phyloP scores from a whole-genome alignment of 2,113 vertebrate genomes.

The human (Homo sapiens) region GRCh38 chr17:68565501-68566000 shows the following conservation, averaged over 20 bases:
- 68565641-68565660: too few relatives aligned
- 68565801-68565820: not conserved
- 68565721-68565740: not conserved
- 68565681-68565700: too few relatives aligned
- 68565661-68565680: too few relatives aligned
- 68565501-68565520: too few relatives aligned
- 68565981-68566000: not conserved
- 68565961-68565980: fast-evolving
- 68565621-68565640: too few relatives aligned
- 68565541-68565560: too few relatives aligned
- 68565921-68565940: too few relatives aligned
- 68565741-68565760: not conserved
- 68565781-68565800: not conserved
- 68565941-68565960: not conserved
- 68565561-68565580: too few relatives aligned
- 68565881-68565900: not conserved
- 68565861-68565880: not conserved
- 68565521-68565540: too few relatives aligned
- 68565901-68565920: not conserved
- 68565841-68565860: not conserved
- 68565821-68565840: not conserved
- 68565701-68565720: too few relatives aligned
- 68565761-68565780: not conserved
- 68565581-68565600: too few relatives aligned
- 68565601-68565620: too few relatives aligned